Percentiles rank a stretch among this genome's conserved stretches.
phyloP scores from a whole-genome alignment of 2,113 vertebrate genomes.

The Microtus oregoni region DNA sequence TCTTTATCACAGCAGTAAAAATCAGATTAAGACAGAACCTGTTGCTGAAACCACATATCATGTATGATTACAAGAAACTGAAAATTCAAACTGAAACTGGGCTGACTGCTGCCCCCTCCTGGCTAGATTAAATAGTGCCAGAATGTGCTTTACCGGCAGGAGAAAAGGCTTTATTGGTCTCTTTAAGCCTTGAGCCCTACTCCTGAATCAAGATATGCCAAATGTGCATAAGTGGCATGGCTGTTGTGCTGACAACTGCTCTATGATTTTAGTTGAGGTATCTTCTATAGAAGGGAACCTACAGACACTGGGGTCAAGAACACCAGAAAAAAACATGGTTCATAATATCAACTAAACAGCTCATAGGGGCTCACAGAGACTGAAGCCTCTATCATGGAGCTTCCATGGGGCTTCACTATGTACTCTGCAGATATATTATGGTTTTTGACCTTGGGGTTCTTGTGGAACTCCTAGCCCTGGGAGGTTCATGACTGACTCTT shows the following conservation, averaged over 20 bases:
- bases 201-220: neutral
- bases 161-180: neutral
- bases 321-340: neutral
- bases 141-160: neutral
- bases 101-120: neutral
- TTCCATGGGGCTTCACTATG: neutral
- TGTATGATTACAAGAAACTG: neutral
- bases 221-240: neutral
- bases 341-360: neutral
- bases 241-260: neutral
- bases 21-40: neutral
- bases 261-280: neutral
- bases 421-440: neutral
- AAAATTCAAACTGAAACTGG: neutral
- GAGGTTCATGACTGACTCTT: neutral
- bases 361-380: neutral
- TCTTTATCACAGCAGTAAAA: neutral
- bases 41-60: neutral
- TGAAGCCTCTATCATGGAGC: neutral
- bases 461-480: neutral
- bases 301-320: neutral
- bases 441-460: neutral
- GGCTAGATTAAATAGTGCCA: neutral
- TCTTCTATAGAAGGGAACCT: neutral
- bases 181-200: neutral